Evolutionary conservation across 2,888 invertebrate genomes (phyloP), one percentile per base, ranked within the genome.

Genomic region (Cyclophora albipunctata): DNA sequence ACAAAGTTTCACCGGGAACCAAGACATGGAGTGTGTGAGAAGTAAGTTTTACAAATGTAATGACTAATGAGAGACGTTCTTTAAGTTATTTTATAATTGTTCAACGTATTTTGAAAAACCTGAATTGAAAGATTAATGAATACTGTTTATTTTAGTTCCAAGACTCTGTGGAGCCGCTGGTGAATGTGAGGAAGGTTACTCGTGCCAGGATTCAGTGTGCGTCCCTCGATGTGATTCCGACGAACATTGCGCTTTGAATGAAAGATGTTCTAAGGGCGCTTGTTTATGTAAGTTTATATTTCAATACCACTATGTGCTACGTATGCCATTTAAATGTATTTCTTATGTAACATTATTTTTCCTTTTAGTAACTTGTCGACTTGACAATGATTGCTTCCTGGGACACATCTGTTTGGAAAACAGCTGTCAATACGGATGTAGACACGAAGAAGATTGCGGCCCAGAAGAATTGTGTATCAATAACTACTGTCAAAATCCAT

Each of bases 311-410:
- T 42, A 20, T 42, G 7, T 42, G 42, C 7, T 42, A 42, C 7
- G 4, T 4, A 42, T 42, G 7, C 7, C 42, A 42, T 42, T 20
- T 20, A 7, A 42, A 42, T 42, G 20, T 7, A 7, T 42, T 3
- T 6, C 6, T 43, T 20, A 20, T 20, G 20, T 20, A 20, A 20
- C 20, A 4, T 33, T 4, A 1, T 6, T 7, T 42, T 53, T 41
- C 52, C 52, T 41, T 66, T 86, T 69, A 91, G 92, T 97, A 52
- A 97, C 96, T 3, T 97, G 97, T 71, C 92, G 96, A 46, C 93
- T 96, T 1, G 96, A 97, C 73, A 96, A 96, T 67, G 97, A 97
- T 68, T 97, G 97, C 67, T 96, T 97, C 91, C 88, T 96, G 52
- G 96, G 96, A 1, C 96, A 97, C 67, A 95, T 97, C 59, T 97